Evolutionary conservation across 1,140 invertebrate species (phyloP), one percentile per base, ranked within the genome.

Genomic region (Psix sp.): DNA sequence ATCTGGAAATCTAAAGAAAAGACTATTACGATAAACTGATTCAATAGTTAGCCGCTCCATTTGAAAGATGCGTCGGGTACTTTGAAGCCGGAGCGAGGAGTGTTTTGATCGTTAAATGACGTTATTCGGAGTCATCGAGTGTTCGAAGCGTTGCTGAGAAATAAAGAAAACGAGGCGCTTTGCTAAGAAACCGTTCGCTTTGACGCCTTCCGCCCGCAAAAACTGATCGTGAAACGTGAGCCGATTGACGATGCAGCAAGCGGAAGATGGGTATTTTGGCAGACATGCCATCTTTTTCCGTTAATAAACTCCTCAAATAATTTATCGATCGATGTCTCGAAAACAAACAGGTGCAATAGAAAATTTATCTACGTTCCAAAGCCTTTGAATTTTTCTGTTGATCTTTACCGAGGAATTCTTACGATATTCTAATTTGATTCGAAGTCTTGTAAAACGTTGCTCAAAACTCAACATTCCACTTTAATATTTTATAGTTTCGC

Each of bases 151-250:
- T n/a, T 57, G 43, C 21, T 33, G 66, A 52, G 62, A 77, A 74
- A 77, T 67, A 71, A 71, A 74, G 65, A 59, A 60, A 52, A 56
- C 52, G 35, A 63, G 40, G 20, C 59, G 52, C 40, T 45, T 20
- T n/a, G 35, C 24, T 52, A 56, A 43, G 36, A 67, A 71, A 56
- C 45, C 67, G 56, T 52, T 62, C 49, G 62, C 56, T 72, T 71
- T 67, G 63, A 59, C 74, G 65, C 56, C 70, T 77, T 77, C 68
- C 70, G 66, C 65, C 42, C 60, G 66, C 70, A 77, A 74, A 77
- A 77, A 77, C 54, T 60, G 56, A 45, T 60, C 63, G 39, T 46
- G 49, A 36, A 59, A 77, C 75, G 75, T 77, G 75, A 77, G 54
- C 11, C 33, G 75, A 59, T 66, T 77, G 39, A 38, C 38, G 31